These are phyloP conservation scores for Callyntrura guangdongensis DNA, from an alignment of 2,888 invertebrate genomes.

Conservation along the genomic window DNA sequence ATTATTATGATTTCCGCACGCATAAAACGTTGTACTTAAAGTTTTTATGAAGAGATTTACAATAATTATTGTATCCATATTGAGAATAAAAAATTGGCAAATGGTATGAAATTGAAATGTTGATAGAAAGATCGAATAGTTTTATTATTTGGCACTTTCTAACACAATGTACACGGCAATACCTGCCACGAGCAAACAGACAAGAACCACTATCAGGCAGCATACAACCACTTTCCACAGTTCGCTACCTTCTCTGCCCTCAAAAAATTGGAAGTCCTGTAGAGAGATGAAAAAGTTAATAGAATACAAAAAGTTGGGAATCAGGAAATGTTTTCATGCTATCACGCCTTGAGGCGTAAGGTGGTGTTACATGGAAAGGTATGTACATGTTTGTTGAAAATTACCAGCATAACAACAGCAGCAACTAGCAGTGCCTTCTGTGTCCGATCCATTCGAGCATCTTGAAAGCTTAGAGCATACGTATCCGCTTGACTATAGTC, in stretches of 20 bases:
- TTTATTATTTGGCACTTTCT: slow-evolving; percentile 72
- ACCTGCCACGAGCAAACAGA: slow-evolving; percentile 55
- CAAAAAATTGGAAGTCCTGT: slow-evolving; percentile 75
- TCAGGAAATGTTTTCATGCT: too few species aligned
- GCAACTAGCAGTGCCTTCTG: slow-evolving; percentile 61
- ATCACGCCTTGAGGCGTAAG: too few species aligned
- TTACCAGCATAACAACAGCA: slow-evolving; percentile 72
- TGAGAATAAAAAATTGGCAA: slow-evolving; percentile 50
- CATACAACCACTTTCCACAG: slow-evolving; percentile 68
- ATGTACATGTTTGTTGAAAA: background rate
- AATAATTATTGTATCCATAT: background rate
- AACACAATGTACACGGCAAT: slow-evolving; percentile 48
- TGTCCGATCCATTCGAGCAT: slow-evolving; percentile 60
- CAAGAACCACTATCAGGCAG: slow-evolving; percentile 62
- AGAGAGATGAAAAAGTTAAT: background rate
- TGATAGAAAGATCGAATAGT: background rate
- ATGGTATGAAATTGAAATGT: background rate
- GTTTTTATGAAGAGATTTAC: background rate
- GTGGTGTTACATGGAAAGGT: background rate
- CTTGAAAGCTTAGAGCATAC: slow-evolving; percentile 72
- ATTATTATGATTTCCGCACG: background rate
- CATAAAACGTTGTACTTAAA: slow-evolving; percentile 8
- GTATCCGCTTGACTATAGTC: slow-evolving; percentile 75
- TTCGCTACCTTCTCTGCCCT: slow-evolving; percentile 66
- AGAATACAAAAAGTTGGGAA: background rate